These are phyloP conservation scores for Microctonus aethiopoides DNA, from an alignment of 2,888 invertebrate genomes.

Conservation along the genomic window DNA sequence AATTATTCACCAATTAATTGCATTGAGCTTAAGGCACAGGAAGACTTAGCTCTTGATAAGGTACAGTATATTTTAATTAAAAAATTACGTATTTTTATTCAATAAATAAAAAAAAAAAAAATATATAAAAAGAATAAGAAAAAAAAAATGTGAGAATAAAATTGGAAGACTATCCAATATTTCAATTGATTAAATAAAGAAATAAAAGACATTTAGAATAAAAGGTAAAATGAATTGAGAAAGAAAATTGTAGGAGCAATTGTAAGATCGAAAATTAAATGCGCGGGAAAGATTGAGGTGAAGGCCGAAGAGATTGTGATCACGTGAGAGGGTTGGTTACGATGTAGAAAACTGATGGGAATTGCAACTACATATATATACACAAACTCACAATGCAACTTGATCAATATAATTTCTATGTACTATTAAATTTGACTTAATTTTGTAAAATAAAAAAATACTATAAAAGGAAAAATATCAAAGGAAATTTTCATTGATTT, in stretches of 20 bases:
- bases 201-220: not conserved
- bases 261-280: not conserved
- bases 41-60: conserved; percentile 52
- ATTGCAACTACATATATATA: not conserved
- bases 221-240: too few relatives aligned
- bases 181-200: not conserved
- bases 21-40: conserved; percentile 50
- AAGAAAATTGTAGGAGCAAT: not conserved
- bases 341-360: conserved; percentile 1
- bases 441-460: not conserved
- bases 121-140: too few relatives aligned
- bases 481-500: not conserved
- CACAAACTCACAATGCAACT: not conserved
- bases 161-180: too few relatives aligned
- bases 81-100: too few relatives aligned
- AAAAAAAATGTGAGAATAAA: too few relatives aligned
- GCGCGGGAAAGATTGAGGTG: conserved; percentile 2
- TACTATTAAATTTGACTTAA: not conserved
- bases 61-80: conserved; percentile 35
- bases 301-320: conserved; percentile 2
- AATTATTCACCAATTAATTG: conserved; percentile 44
- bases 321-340: not conserved
- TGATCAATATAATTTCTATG: not conserved
- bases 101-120: too few relatives aligned
- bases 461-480: too few relatives aligned